Evolutionary conservation across 2,888 invertebrate species (phyloP), one percentile per base, ranked within the genome.

Genomic region (Eupeodes luniger): DNA sequence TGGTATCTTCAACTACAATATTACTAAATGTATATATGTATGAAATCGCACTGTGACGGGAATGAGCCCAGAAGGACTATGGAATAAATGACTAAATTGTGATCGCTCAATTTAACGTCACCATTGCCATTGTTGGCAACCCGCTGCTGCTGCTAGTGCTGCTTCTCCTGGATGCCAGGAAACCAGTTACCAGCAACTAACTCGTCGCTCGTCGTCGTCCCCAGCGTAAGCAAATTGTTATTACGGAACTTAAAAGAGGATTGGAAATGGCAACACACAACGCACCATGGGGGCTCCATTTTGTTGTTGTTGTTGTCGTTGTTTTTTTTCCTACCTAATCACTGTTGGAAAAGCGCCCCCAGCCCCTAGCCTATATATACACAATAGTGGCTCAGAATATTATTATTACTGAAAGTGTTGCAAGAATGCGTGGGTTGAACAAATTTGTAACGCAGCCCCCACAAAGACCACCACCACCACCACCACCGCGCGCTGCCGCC

Each of bases 61-160:
- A 44, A 44, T 64, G 55, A 59, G 64, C 72, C 27, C 70, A 49
- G 57, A 57, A 77, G 62, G 77, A 85, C 79, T 61, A 81, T 51
- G 36, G 55, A 84, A 78, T 74, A 88, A 85, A 88, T 78, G 81
- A 88, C 88, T 64, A 67, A 81, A 88, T 81, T 85, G 88, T 85
- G 85, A 88, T 81, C 85, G 88, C 88, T 88, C 88, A 88, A 88
- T 85, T 85, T 81, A 81, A 81, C 85, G 81, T 78, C 69, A 85
- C 85, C 69, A 81, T 75, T 72, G 72, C 66, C 27, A 66, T 66
- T 66, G 66, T 78, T 88, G 83, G 84, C 67, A 72, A 69, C 72
- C 72, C 62, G 77, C 27, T 62, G 51, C 75, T 57, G 19, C 27
- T 11, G 40, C 59, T 19, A 19, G 19, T 19, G 19, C 19, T 19